Percentiles rank a stretch among this genome's conserved stretches.
phyloP scores from a whole-genome alignment of 1,140 invertebrate species.

The Trachelipus rathkii region DNA sequence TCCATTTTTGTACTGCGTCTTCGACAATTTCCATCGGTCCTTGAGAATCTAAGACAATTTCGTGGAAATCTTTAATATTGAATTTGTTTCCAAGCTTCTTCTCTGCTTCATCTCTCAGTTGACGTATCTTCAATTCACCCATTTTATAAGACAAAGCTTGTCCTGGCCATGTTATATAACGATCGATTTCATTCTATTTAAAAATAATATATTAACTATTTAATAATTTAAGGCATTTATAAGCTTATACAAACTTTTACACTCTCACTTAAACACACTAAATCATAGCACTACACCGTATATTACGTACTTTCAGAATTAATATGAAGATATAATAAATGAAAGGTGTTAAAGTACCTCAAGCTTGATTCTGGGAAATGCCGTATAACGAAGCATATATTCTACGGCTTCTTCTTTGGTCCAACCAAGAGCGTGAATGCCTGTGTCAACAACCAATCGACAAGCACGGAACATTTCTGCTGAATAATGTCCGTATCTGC shows the following conservation, averaged over 20 bases:
- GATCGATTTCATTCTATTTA: slow-evolving; percentile 39
- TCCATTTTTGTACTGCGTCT: slow-evolving; percentile 26
- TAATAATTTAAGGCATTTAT: no score
- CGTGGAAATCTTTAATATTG: slow-evolving; percentile 44
- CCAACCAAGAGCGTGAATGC: slow-evolving; percentile 53
- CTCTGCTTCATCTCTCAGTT: slow-evolving; percentile 50
- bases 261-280: no score
- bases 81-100: slow-evolving; percentile 48
- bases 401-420: slow-evolving; percentile 51
- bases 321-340: no score
- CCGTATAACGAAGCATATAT: slow-evolving; percentile 51
- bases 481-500: slow-evolving; percentile 51
- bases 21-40: slow-evolving; percentile 44
- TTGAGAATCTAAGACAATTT: slow-evolving; percentile 39
- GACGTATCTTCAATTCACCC: slow-evolving; percentile 53
- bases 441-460: slow-evolving; percentile 28
- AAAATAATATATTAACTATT: no score
- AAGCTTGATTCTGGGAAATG: slow-evolving; percentile 17
- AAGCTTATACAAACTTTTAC: no score
- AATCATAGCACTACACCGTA: no score
- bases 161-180: slow-evolving; percentile 56
- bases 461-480: slow-evolving; percentile 33
- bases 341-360: neutral
- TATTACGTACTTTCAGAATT: no score
- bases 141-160: slow-evolving; percentile 54